phyloP scores from a whole-genome alignment of 2,113 vertebrate genomes.

The Cromileptes altivelis region DNA sequence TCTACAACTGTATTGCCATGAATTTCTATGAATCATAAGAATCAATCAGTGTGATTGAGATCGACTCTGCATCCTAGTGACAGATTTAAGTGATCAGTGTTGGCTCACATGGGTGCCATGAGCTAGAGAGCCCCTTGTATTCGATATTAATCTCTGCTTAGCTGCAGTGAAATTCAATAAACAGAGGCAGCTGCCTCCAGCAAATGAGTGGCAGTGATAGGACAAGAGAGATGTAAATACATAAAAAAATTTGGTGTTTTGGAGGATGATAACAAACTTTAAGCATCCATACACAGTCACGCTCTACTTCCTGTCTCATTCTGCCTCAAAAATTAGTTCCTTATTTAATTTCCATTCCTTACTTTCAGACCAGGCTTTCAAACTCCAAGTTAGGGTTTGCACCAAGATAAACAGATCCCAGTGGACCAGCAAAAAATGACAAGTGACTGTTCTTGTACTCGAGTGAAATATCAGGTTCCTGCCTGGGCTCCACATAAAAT shows the following conservation, averaged over 20 bases:
- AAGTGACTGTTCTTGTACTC: not conserved
- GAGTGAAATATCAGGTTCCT: not conserved
- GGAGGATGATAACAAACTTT: not conserved
- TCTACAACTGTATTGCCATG: not conserved
- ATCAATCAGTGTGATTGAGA: not conserved
- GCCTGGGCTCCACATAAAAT: not conserved
- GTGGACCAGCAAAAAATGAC: not conserved
- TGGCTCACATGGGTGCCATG: not conserved
- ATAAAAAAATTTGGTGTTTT: not conserved
- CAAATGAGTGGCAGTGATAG: not conserved
- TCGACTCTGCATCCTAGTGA: not conserved
- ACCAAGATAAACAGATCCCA: conserved; percentile 6
- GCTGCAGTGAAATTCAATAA: not conserved
- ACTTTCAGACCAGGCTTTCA: not conserved
- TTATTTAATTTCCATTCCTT: not conserved
- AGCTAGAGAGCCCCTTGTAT: not conserved
- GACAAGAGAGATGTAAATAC: not conserved
- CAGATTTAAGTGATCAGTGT: not conserved
- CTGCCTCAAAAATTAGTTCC: not conserved
- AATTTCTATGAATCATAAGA: not conserved
- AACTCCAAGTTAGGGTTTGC: not conserved
- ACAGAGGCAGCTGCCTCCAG: not conserved
- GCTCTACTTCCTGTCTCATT: not conserved
- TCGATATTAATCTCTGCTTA: not conserved
- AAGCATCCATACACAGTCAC: not conserved